Base-by-base conservation (phyloP, 2,888 invertebrate species). In the Gibbula magus region DNA sequence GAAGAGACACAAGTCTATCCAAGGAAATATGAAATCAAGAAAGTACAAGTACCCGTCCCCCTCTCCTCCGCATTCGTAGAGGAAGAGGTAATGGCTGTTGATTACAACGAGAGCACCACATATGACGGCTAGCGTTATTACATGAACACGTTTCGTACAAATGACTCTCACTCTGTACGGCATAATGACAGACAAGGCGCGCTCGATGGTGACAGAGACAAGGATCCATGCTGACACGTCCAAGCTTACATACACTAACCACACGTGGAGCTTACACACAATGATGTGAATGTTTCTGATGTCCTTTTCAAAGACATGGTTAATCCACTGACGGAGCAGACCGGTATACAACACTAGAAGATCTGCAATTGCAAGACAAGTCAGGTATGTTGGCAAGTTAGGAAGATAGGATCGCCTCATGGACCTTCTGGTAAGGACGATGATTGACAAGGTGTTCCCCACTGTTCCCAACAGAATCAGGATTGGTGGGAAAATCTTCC, bases 141-240 rank as follows among this genome's bases (percentile, higher is more conserved):
- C 32, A 0, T 86, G 83, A 18, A 70, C 73, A 16, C 67, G 79
- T 35, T 78, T 81, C 7, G 83, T 86, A 56, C 86, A 88, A 7
- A 80, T 75, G 0, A 74, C 32, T 73, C 81, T 85, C 1, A 84
- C 86, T 7, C 52, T 80, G 77, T 86, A 83, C n/a, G 88, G 89
- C 78, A 85, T 81, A 81, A 86, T 88, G 7, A 86, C 85, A 3
- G 86, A 83, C 3, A 88, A 77, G 2, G 85, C 85, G n/a, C 89
- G 73, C 67, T 89, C 89, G 32, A 88, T 35, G 0, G 88, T 89
- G 4, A 89, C 87, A 2, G 83, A 82, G 20, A 87, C 86, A n/a
- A 89, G 81, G 22, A 89, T 85, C 89, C 89, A 89, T 0, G 86
- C 88, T 8, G 88, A 87, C 56, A 86, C 84, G 52, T 88, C 86